phyloP scores from a whole-genome alignment of 2,113 vertebrate genomes.

The Hiodon alosoides region DNA sequence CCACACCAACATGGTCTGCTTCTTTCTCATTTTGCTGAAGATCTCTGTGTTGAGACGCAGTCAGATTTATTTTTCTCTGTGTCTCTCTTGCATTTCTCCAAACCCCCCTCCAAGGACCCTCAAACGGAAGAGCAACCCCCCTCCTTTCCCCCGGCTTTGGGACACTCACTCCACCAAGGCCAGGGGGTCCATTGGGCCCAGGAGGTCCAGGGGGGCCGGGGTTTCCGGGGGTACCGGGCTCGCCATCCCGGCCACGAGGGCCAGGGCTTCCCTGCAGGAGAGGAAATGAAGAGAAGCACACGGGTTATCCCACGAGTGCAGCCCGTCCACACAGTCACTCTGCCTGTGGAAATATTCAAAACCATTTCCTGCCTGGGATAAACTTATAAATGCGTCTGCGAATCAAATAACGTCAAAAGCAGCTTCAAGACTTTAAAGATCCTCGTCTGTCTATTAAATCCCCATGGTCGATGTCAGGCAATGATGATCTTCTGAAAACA shows the following conservation, averaged over 20 bases:
- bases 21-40: neutral
- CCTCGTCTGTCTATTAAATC: too few relatives aligned
- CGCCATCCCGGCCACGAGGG: constrained; percentile 88
- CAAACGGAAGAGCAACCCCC: neutral
- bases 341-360: too few relatives aligned
- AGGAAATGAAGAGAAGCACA: constrained; percentile 15
- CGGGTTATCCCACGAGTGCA: neutral
- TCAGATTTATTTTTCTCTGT: constrained; percentile 21
- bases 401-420: too few relatives aligned
- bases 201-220: constrained; percentile 80
- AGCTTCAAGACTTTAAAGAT: too few relatives aligned
- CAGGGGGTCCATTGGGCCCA: constrained; percentile 77
- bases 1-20: neutral
- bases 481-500: neutral
- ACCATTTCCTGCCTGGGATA: neutral
- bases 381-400: too few relatives aligned
- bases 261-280: constrained; percentile 68
- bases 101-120: constrained; percentile 3
- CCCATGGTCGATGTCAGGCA: too few relatives aligned
- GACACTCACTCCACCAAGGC: constrained; percentile 84
- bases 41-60: neutral
- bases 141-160: neutral
- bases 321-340: too few relatives aligned
- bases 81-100: neutral
- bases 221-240: constrained; percentile 88